Percentiles rank a stretch among this genome's conserved stretches.
Evolutionary conservation across 2,888 invertebrate species (phyloP).

Genomic region (Nymphalis polychloros): DNA sequence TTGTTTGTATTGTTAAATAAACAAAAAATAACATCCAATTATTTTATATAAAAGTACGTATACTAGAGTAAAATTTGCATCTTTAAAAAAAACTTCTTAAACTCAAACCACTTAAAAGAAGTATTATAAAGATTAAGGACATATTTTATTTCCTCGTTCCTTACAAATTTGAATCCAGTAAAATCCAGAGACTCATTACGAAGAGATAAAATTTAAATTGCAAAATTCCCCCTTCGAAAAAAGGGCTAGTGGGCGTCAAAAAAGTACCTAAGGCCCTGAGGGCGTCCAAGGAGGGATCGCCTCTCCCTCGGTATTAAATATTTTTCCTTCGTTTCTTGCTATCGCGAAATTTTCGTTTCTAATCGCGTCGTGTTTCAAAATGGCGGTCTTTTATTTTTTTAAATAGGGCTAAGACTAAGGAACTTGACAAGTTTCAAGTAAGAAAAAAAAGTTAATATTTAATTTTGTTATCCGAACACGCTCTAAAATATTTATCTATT

Average conservation of each 20-base stretch:
- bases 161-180: conserved; percentile 48
- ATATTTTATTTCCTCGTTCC: conserved; percentile 39
- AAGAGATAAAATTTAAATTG: conserved; percentile 78
- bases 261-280: conserved; percentile 55
- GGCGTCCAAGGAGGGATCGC: conserved; percentile 41
- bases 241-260: conserved; percentile 75
- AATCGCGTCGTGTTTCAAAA: conserved; percentile 27
- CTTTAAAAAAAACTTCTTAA: background rate
- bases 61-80: too few relatives aligned
- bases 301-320: conserved; percentile 55
- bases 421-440: background rate
- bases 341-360: conserved; percentile 51
- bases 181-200: conserved; percentile 64
- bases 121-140: conserved; percentile 28
- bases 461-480: background rate
- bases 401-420: background rate
- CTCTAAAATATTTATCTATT: too few relatives aligned
- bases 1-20: too few relatives aligned
- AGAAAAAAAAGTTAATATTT: background rate
- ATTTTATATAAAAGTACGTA: too few relatives aligned
- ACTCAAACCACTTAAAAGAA: conserved; percentile 18
- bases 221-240: conserved; percentile 71
- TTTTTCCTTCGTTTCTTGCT: conserved; percentile 62
- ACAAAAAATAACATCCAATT: too few relatives aligned
- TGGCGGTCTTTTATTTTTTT: conserved; percentile 25